These are phyloP conservation scores for Paramisgurnus dabryanus DNA, from an alignment of 2,113 vertebrate genomes.

Conservation along the genomic window DNA sequence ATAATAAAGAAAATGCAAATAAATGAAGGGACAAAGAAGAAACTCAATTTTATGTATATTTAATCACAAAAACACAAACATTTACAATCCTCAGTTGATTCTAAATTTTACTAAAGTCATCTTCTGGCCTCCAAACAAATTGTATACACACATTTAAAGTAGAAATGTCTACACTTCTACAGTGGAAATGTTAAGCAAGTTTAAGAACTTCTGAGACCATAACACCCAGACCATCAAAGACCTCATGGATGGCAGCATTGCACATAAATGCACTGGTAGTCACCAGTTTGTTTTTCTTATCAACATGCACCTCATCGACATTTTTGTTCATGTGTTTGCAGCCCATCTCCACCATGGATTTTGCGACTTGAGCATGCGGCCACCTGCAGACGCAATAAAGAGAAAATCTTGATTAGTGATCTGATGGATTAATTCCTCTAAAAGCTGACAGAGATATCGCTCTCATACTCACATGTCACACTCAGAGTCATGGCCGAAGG, in stretches of 20 bases:
- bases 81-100: background rate
- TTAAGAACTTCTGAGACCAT: constrained; percentile 81
- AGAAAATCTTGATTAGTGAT: background rate
- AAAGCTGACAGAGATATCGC: background rate
- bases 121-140: background rate
- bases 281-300: constrained; percentile 81
- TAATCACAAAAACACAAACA: background rate
- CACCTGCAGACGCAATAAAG: constrained; percentile 69
- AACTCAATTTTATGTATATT: constrained; percentile 11
- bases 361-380: constrained; percentile 78
- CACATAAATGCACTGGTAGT: constrained; percentile 86
- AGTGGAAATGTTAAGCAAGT: constrained; percentile 64
- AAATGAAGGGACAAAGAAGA: background rate
- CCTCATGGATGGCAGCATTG: constrained; percentile 78
- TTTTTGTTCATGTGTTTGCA: constrained; percentile 82
- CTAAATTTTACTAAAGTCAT: background rate
- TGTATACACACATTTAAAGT: background rate
- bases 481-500: constrained; percentile 75
- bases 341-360: constrained; percentile 75
- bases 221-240: constrained; percentile 80
- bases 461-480: constrained; percentile 72
- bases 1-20: too few species aligned
- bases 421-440: too few species aligned
- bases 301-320: constrained; percentile 77
- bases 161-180: background rate